Conservation (phyloP, 1,140 invertebrate species). For the Philotrypesis tridentata region DNA sequence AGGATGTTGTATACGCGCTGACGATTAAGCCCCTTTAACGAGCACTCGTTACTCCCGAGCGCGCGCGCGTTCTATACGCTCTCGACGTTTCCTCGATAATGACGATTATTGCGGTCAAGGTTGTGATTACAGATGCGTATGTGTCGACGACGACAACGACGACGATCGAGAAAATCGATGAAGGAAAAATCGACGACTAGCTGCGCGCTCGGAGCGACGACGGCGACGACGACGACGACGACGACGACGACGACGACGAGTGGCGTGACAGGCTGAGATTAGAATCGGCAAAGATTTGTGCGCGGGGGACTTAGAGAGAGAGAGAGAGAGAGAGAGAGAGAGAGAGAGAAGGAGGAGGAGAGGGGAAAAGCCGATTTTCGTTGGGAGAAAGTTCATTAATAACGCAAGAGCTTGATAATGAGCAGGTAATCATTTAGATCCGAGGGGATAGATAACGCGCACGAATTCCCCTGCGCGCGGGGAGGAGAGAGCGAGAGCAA, state of each 20-base stretch:
- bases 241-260: background rate
- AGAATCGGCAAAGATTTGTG: background rate
- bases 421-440: slow-evolving; percentile 29
- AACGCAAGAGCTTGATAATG: background rate
- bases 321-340: too few relatives aligned
- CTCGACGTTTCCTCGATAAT: background rate
- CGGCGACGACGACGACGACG: too few relatives aligned
- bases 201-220: too few relatives aligned
- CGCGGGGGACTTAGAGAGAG: too few relatives aligned
- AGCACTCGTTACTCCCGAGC: background rate
- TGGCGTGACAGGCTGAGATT: background rate
- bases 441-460: background rate
- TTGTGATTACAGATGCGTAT: background rate
- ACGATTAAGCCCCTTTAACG: background rate
- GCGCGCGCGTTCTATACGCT: background rate
- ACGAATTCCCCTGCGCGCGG: slow-evolving; percentile 32
- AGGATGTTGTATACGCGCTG: background rate
- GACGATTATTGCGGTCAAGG: background rate
- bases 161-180: background rate
- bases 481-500: too few relatives aligned
- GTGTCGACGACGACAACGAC: too few relatives aligned
- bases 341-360: too few relatives aligned
- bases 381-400: slow-evolving; percentile 19
- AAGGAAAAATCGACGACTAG: background rate
- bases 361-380: slow-evolving; percentile 4